Percentiles rank a stretch among this genome's conserved stretches.
Evolutionary conservation across 2,888 invertebrate genomes (phyloP).

Genomic region (Pediacus dermestoides): DNA sequence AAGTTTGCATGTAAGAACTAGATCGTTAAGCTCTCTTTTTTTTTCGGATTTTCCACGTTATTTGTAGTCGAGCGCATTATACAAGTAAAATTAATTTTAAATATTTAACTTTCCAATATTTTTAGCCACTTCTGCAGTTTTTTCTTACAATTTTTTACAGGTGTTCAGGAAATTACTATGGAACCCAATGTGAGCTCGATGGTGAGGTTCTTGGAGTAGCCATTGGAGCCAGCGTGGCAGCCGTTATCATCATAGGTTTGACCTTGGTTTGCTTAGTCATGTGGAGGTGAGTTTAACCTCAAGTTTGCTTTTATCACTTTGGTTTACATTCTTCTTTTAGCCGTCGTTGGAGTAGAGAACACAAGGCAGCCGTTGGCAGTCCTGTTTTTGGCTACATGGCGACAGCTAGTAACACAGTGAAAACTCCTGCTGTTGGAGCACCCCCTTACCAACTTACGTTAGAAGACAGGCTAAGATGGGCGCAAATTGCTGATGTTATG

Average conservation of each 20-base stretch:
- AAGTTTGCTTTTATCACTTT: too few species aligned
- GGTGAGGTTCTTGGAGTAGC: conserved; percentile 90
- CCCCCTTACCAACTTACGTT: conserved; percentile 75
- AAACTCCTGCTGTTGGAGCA: conserved; percentile 68
- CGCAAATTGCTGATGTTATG: conserved; percentile 86
- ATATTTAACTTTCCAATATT: too few species aligned
- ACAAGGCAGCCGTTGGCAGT: conserved; percentile 75
- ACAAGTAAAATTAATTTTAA: too few species aligned
- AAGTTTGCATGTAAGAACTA: conserved; percentile 66
- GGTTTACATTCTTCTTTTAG: conserved; percentile 52
- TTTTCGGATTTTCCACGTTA: too few species aligned
- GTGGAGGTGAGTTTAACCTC: conserved; percentile 86
- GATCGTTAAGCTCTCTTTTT: too few species aligned
- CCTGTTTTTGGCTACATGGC: conserved; percentile 87
- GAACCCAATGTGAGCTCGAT: conserved; percentile 84
- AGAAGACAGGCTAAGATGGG: conserved; percentile 82
- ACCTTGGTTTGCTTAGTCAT: conserved; percentile 83
- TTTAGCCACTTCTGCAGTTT: too few species aligned
- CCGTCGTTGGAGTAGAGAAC: conserved; percentile 85
- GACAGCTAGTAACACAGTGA: conserved; percentile 63
- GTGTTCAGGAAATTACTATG: conserved; percentile 84
- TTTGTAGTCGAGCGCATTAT: too few species aligned
- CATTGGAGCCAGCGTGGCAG: conserved; percentile 84
- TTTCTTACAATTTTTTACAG: conserved; percentile 46
- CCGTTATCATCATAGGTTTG: conserved; percentile 81